Base-by-base conservation (phyloP, 2,888 invertebrate species). In the Odiellus spinosus region DNA sequence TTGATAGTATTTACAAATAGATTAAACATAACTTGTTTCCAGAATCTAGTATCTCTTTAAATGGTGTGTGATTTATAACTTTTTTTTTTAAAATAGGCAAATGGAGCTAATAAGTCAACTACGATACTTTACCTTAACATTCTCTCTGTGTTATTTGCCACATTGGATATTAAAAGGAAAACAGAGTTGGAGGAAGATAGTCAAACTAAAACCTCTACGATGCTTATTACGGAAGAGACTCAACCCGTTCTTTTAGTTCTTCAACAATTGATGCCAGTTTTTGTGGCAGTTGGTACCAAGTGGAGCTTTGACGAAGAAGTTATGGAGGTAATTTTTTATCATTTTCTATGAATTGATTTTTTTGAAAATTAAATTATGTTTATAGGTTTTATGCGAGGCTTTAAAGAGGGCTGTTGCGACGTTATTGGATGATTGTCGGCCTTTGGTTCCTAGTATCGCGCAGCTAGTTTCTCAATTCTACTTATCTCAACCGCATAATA, bases 391-490 rank as follows among this genome's bases (percentile, higher is more conserved):
- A 54, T 82, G 82, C 65, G 72, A 73, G 49, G 70, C 83, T 44
- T 66, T 86, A 48, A 84, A 82, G 63, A 76, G 80, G 62, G 75
- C 78, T 2, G 71, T 85, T 12, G 72, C 76, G 0, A 78, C 81
- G 39, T 65, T 86, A 47, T 70, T 80, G 66, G 76, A 77, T 50
- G 78, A 80, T 51, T 76, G 78, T 59, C 68, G 75, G 51, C 76
- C 80, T 0, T 67, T 83, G 55, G 66, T 81, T 38, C 72, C 74
- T 35, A 78, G 79, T 56, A 71, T 85, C 20, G 72, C 79, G 3
- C 73, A 76, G 56, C 71, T 86, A 47, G 71, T 80, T 42, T 69
- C 77, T 20, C 72, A 74, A 48, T 76, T 80, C 40, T 80, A 82
- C 60, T 71, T 76, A 58, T 71, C 74, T 12, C 71, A 73, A 48